Evolutionary conservation across 2,797 vertebrate species (phyloP).

Genomic region (Scarus forsteni): DNA sequence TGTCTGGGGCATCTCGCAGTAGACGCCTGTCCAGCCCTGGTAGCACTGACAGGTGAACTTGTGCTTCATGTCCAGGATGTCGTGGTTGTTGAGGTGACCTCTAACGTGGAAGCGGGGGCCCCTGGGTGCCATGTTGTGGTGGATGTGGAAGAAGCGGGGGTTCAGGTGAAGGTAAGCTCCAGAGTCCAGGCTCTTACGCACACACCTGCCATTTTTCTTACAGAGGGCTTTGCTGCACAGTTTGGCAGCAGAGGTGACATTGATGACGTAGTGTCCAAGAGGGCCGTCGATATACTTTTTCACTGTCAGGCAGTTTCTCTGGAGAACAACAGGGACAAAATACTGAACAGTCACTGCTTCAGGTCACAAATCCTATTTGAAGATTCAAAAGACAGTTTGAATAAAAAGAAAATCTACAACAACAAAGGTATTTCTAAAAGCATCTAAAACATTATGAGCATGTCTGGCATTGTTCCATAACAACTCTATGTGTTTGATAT

Average conservation of each 20-base stretch:
- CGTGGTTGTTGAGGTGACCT: conserved; percentile 79
- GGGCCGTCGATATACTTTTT: conserved; percentile 88
- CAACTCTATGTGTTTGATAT: no score
- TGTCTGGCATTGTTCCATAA: no score
- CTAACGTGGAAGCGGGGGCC: conserved; percentile 79
- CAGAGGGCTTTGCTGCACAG: conserved; percentile 92
- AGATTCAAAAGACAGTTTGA: no score
- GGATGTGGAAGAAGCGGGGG: conserved; percentile 84
- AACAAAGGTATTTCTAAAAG: no score
- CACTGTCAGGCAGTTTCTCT: conserved; percentile 89
- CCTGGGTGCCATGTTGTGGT: conserved; percentile 25
- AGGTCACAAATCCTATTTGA: no score
- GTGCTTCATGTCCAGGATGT: conserved; percentile 86
- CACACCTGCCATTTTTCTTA: conserved; percentile 90
- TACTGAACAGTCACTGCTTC: not conserved
- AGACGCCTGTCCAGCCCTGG: conserved; percentile 89
- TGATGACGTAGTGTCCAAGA: conserved; percentile 90
- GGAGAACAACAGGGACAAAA: conserved; percentile 1
- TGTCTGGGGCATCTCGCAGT: conserved; percentile 87
- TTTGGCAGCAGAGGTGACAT: conserved; percentile 91
- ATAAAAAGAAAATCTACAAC: no score
- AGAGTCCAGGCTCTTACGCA: conserved; percentile 86
- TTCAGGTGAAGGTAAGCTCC: conserved; percentile 88
- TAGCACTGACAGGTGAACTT: conserved; percentile 93
- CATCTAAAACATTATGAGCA: no score